phyloP scores from a whole-genome alignment of 2,113 vertebrate genomes.

The Scartelaos histophorus region DNA sequence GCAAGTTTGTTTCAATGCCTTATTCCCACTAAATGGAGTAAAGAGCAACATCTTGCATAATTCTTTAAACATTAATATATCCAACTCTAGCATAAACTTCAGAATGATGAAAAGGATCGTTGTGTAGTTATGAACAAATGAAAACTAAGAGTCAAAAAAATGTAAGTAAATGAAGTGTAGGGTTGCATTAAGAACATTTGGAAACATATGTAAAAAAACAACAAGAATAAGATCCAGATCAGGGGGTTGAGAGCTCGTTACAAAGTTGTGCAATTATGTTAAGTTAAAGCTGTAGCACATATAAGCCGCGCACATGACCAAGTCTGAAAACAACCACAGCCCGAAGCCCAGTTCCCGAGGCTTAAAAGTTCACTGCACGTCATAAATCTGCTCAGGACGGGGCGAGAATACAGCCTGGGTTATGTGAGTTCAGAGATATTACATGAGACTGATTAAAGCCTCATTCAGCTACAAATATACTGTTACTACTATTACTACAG shows the following conservation, averaged over 20 bases:
- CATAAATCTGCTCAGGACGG: slow-evolving; percentile 47
- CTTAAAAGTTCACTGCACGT: slow-evolving; percentile 31
- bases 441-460: slow-evolving; percentile 62
- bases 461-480: slow-evolving; percentile 63
- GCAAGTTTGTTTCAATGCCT: background rate
- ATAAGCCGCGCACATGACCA: slow-evolving; percentile 31
- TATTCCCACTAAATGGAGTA: background rate
- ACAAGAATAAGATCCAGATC: background rate
- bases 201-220: background rate
- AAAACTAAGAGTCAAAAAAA: too few relatives aligned
- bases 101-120: too few relatives aligned
- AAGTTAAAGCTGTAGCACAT: background rate
- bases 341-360: slow-evolving; percentile 21
- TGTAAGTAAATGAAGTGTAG: too few relatives aligned
- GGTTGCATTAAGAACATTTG: background rate
- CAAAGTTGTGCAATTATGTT: background rate
- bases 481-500: too few relatives aligned
- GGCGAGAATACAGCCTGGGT: slow-evolving; percentile 60
- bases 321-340: slow-evolving; percentile 34
- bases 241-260: background rate
- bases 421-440: slow-evolving; percentile 64
- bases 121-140: too few relatives aligned
- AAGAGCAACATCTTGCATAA: background rate
- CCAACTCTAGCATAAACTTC: too few relatives aligned
- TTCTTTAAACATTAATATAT: too few relatives aligned